Evolutionary conservation across 1,140 invertebrate genomes (phyloP).

Genomic region (Drosophila nikananu): DNA sequence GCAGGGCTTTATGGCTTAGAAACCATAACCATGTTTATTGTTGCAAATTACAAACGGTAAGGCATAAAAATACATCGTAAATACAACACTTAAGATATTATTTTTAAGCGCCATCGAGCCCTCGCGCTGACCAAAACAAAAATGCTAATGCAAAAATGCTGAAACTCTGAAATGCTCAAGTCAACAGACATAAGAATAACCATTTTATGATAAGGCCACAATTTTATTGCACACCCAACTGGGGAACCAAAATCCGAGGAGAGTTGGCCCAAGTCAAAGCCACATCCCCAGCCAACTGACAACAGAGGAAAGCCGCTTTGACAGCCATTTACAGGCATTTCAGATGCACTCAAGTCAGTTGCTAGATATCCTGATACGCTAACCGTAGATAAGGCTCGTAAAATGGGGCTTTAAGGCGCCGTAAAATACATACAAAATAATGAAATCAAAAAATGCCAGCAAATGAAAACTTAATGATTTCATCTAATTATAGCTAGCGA

Average conservation of each 20-base stretch:
- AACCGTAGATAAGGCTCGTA: constrained; percentile 47
- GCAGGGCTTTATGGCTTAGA: constrained; percentile 16
- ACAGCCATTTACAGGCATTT: constrained; percentile 50
- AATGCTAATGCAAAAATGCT: constrained; percentile 28
- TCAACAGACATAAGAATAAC: constrained; percentile 51
- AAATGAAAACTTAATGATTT: constrained; percentile 82
- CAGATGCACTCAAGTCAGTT: constrained; percentile 49
- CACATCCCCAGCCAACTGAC: constrained; percentile 32
- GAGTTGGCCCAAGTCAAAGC: constrained; percentile 13
- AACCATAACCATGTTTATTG: constrained; percentile 52
- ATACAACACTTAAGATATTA: constrained; percentile 53
- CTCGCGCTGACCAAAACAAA: constrained; percentile 44
- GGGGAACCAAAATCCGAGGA: constrained; percentile 15
- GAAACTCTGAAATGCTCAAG: constrained; percentile 14
- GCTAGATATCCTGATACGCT: constrained; percentile 34
- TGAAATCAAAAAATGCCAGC: constrained; percentile 73
- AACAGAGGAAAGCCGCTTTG: constrained; percentile 40
- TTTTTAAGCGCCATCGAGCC: constrained; percentile 32
- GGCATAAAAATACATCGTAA: constrained; percentile 56
- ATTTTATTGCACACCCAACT: constrained; percentile 58
- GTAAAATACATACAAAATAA: constrained; percentile 76
- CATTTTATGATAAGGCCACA: constrained; percentile 59
- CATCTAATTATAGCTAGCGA: constrained; percentile 73
- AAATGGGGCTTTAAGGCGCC: constrained; percentile 52
- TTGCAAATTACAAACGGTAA: constrained; percentile 34